Percentiles rank a stretch among this genome's conserved stretches.
These are phyloP conservation scores for Limnephilus marmoratus DNA, from an alignment of 2,888 invertebrate species.

Conservation along the genomic window DNA sequence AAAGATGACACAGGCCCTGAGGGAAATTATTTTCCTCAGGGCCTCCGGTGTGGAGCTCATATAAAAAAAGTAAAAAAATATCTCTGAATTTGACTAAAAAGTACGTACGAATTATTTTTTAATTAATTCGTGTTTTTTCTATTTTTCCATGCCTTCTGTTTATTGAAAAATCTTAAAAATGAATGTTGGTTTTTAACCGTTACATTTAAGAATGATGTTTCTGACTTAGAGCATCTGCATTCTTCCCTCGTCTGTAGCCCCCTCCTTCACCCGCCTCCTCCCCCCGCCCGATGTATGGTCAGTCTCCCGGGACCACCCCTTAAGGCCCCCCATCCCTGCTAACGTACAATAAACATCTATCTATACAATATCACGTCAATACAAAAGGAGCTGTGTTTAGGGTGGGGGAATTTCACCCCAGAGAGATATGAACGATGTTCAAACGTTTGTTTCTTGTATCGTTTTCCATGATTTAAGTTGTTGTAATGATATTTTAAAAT, in stretches of 20 bases:
- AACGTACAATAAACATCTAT: conserved; percentile 64
- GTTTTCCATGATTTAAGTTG: conserved; percentile 5
- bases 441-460: conserved; percentile 48
- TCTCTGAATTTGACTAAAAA: no score
- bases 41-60: no score
- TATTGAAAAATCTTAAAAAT: no score
- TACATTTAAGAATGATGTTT: conserved; percentile 43
- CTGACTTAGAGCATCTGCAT: conserved; percentile 48
- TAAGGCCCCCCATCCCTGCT: conserved; percentile 53
- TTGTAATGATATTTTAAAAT: no score
- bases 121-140: no score
- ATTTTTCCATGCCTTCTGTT: no score
- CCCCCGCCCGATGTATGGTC: conserved; percentile 37
- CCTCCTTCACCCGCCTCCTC: neutral
- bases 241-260: conserved; percentile 49
- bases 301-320: conserved; percentile 52
- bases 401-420: conserved; percentile 30
- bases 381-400: conserved; percentile 52
- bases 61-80: no score
- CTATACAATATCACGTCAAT: conserved; percentile 60
- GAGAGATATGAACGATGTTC: conserved; percentile 45
- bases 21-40: no score
- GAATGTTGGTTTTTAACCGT: neutral
- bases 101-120: no score
- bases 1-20: no score